Evolutionary conservation across 2,888 invertebrate species (phyloP).

Genomic region (Andrena fulva): DNA sequence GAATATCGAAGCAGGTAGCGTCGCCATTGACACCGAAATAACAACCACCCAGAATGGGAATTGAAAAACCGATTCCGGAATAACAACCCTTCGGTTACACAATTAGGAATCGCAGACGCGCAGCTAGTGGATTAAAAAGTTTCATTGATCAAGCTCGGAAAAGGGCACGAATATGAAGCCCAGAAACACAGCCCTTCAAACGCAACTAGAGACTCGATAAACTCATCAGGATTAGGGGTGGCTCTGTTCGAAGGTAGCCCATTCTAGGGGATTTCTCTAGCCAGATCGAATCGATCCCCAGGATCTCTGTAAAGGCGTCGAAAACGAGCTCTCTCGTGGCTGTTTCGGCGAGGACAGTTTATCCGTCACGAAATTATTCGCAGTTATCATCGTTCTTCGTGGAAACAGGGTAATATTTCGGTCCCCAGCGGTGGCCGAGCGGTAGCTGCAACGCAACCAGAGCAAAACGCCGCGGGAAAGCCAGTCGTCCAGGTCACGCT

Average conservation of each 20-base stretch:
- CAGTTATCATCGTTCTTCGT: constrained; percentile 73
- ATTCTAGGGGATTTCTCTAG: background rate
- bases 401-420: constrained; percentile 79
- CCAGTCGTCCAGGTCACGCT: constrained; percentile 69
- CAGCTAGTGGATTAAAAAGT: too few relatives aligned
- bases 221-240: constrained; percentile 11
- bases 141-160: background rate
- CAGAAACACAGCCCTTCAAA: constrained; percentile 2
- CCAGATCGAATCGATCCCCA: background rate
- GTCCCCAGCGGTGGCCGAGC: constrained; percentile 63
- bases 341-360: constrained; percentile 61
- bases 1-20: background rate
- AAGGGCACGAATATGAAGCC: constrained; percentile 20
- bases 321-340: background rate
- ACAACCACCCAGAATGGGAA: background rate
- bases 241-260: background rate
- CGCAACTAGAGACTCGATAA: constrained; percentile 1
- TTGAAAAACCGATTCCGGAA: background rate
- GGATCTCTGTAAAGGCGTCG: background rate
- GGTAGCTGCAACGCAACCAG: constrained; percentile 67
- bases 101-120: background rate
- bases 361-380: constrained; percentile 79
- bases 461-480: constrained; percentile 75
- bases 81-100: background rate
- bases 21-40: background rate